Conservation (phyloP, 30 jellyfish, hydroid and myxozoan genomes). For the Cassiopea xamachana region DNA sequence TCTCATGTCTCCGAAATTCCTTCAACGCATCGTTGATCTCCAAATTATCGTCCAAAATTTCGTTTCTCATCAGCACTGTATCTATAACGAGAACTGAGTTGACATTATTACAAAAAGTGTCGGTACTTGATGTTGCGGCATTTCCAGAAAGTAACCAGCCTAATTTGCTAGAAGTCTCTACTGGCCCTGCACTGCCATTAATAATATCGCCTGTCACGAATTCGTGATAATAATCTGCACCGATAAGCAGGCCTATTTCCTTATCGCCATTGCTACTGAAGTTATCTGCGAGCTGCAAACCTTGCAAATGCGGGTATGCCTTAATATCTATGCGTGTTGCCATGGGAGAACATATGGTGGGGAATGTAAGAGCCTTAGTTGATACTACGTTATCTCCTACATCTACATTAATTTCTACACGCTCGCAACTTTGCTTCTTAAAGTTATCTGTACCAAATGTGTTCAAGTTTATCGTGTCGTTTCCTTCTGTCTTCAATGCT, state of each 20-base stretch:
- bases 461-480: constrained; percentile 29
- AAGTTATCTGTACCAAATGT: constrained; percentile 49
- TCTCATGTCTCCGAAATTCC: constrained; percentile 48
- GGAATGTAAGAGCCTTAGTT: constrained; percentile 10
- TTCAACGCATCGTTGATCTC: constrained; percentile 11
- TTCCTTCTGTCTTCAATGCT: neutral
- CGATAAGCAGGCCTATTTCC: constrained; percentile 18
- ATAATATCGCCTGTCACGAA: constrained; percentile 53
- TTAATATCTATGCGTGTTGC: constrained; percentile 29
- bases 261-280: neutral
- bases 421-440: constrained; percentile 22
- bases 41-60: neutral
- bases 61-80: neutral
- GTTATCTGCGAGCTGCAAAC: constrained; percentile 28
- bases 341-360: constrained; percentile 46
- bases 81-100: constrained; percentile 3
- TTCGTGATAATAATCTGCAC: constrained; percentile 68
- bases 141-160: constrained; percentile 65
- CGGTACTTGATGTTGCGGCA: neutral
- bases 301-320: constrained; percentile 29
- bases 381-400: neutral
- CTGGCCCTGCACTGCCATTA: constrained; percentile 68
- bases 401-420: constrained; percentile 35
- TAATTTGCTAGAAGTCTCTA: constrained; percentile 51
- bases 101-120: neutral